These are phyloP conservation scores for Hemibates koningsi DNA, from an alignment of 2,113 vertebrate genomes.

Conservation along the genomic window DNA sequence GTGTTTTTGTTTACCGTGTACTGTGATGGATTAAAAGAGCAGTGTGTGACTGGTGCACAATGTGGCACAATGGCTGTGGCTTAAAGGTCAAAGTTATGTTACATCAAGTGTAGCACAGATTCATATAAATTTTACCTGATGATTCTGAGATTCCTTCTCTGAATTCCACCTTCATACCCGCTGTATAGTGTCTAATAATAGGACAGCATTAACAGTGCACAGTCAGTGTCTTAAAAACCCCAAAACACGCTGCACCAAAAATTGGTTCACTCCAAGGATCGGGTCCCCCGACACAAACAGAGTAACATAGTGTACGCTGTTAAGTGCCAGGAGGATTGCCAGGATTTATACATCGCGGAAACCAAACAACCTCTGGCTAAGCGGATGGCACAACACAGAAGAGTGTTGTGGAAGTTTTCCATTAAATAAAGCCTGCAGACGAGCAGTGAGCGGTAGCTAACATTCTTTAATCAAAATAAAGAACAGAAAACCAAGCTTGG, in stretches of 20 bases:
- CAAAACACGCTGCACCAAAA: not conserved
- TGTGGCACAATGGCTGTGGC: not conserved
- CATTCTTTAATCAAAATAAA: not conserved
- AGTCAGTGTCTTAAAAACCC: too few species aligned
- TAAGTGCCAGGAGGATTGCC: not conserved
- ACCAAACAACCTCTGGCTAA: not conserved
- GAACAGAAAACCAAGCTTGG: not conserved
- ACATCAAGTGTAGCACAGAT: not conserved
- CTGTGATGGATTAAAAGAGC: not conserved
- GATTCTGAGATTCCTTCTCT: not conserved
- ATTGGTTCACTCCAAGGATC: rapidly evolving
- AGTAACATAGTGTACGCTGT: not conserved
- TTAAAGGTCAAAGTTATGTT: not conserved
- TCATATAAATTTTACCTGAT: not conserved
- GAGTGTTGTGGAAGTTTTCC: not conserved
- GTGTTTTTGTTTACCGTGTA: not conserved
- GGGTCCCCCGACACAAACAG: not conserved
- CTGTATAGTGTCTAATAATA: too few species aligned
- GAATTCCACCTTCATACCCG: too few species aligned
- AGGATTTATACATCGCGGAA: rapidly evolving
- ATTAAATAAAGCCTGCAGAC: not conserved
- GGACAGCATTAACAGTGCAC: too few species aligned
- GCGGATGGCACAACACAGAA: not conserved
- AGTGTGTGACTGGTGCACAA: not conserved
- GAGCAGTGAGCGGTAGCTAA: not conserved